phyloP scores from a whole-genome alignment of 2,888 invertebrate species.

The Sylvicola fuscatus region DNA sequence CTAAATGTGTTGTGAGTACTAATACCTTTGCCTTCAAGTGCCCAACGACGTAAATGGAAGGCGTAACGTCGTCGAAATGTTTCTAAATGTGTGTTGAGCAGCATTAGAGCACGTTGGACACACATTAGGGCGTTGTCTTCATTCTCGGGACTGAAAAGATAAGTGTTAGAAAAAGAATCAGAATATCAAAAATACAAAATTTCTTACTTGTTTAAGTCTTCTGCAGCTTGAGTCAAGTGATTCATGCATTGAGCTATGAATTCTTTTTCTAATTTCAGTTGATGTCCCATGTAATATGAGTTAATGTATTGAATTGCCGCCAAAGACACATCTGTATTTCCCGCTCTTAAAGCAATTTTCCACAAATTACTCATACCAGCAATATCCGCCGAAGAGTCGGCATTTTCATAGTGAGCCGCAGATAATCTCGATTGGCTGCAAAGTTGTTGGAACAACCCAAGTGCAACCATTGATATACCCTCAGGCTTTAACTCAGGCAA shows the following conservation, averaged over 20 bases:
- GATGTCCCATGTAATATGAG: conserved; percentile 83
- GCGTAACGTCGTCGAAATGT: conserved; percentile 76
- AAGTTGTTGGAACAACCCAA: conserved; percentile 78
- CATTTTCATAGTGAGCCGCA: conserved; percentile 37
- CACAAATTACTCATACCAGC: conserved; percentile 86
- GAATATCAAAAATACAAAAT: conserved; percentile 7
- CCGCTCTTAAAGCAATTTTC: conserved; percentile 80
- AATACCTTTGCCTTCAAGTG: conserved; percentile 58
- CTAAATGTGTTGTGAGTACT: conserved; percentile 43
- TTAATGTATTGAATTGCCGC: conserved; percentile 88
- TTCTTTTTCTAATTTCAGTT: conserved; percentile 76
- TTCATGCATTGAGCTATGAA: conserved; percentile 90
- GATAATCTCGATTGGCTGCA: conserved; percentile 69
- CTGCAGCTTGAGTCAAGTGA: conserved; percentile 65
- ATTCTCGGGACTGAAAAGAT: conserved; percentile 17
- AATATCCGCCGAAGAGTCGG: conserved; percentile 30
- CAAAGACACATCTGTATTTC: conserved; percentile 85
- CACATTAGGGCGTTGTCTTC: conserved; percentile 67
- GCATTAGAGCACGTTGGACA: conserved; percentile 70
- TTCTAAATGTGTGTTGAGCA: conserved; percentile 83
- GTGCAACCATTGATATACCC: conserved; percentile 75
- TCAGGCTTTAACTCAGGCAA: conserved; percentile 75
- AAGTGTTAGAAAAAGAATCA: neutral
- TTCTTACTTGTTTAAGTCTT: conserved; percentile 32
- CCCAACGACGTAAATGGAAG: conserved; percentile 76